A percentile compares a stretch with the other conserved stretches of the same genome.
Evolutionary conservation across 2,797 vertebrate genomes (phyloP).

Genomic region (Trichosurus vulpecula): DNA sequence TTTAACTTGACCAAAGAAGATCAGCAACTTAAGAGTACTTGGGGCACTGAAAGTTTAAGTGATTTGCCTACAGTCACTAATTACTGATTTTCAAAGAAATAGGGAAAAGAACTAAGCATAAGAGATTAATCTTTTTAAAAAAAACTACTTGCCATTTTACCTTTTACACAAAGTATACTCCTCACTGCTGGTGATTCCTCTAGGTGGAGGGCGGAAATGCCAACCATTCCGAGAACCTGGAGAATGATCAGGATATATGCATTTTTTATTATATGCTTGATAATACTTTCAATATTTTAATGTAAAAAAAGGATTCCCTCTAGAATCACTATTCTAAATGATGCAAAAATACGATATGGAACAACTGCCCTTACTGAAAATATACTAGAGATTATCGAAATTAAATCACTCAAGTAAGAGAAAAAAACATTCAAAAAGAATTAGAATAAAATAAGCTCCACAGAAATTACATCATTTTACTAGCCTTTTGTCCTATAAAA

Average conservation of each 20-base stretch:
- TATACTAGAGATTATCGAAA: neutral
- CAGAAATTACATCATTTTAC: neutral
- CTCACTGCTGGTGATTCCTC: slow-evolving; percentile 98
- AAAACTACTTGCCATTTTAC: slow-evolving; percentile 82
- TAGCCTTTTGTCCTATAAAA: neutral
- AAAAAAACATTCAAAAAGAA: neutral
- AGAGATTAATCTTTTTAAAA: slow-evolving; percentile 5
- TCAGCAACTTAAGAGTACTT: neutral
- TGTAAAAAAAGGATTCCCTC: slow-evolving; percentile 63
- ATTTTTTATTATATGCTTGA: slow-evolving; percentile 56
- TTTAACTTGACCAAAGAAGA: neutral
- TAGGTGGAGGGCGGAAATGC: slow-evolving; percentile 97
- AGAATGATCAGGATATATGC: slow-evolving; percentile 60
- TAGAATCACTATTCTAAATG: slow-evolving; percentile 44
- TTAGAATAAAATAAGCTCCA: slow-evolving; percentile 7
- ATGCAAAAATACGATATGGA: slow-evolving; percentile 47
- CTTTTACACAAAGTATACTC: slow-evolving; percentile 99
- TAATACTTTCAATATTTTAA: slow-evolving; percentile 48
- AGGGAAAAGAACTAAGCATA: slow-evolving; percentile 44
- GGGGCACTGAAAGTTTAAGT: neutral
- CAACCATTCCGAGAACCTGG: slow-evolving; percentile 93
- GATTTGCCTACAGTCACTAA: neutral
- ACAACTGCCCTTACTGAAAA: slow-evolving; percentile 41
- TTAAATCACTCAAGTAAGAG: slow-evolving; percentile 1
- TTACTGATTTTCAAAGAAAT: slow-evolving; percentile 24